Evolutionary conservation across 1,140 invertebrate genomes (phyloP), one percentile per base, ranked within the genome.

Genomic region (Brachionus rubens): DNA sequence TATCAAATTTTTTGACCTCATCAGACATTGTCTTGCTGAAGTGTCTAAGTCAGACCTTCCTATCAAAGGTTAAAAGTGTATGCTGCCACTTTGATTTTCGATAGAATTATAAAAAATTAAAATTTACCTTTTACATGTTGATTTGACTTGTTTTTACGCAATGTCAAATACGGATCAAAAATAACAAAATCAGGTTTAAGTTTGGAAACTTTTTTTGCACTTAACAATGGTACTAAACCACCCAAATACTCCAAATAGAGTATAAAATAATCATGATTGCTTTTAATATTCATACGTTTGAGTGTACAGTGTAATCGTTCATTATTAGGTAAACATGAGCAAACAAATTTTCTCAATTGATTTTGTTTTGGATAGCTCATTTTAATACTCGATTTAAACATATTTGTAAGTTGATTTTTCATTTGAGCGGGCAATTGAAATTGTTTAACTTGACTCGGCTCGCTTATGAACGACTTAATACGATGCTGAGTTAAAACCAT

Each of bases 161-260:
- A 19, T 6, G 26, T 59, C 19, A 65, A 50, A 54, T 19, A 40
- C 24, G 68, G 68, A 86, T 98, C 92, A 81, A 92, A 98, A 79
- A 99, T 98, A 33, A 98, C 92, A 85, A 99, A 99, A 83, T 98
- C 96, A 0, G 96, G 96, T 54, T 94, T 88, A 56, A 99, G 91
- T 86, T 98, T 98, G 81, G 93, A 96, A 4, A 92, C 96, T 70
- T 94, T 86, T 80, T 96, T 92, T 14, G 95, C 96, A 82, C 97
- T 96, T 12, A 99, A 87, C 41, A 99, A 87, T 0, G 96, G 96
- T 59, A 99, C 92, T 9, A 98, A 86, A 9, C 95, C 96, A 2
- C 96, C 96, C 1, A 98, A 86, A 82, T 98, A 96, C 84, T 98
- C 83, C 72, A 98, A 86, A 83, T 98, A 99, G 9, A 99, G 86